Conservation (phyloP, 2,797 vertebrate genomes). For the Sebastes matsubarae region DNA sequence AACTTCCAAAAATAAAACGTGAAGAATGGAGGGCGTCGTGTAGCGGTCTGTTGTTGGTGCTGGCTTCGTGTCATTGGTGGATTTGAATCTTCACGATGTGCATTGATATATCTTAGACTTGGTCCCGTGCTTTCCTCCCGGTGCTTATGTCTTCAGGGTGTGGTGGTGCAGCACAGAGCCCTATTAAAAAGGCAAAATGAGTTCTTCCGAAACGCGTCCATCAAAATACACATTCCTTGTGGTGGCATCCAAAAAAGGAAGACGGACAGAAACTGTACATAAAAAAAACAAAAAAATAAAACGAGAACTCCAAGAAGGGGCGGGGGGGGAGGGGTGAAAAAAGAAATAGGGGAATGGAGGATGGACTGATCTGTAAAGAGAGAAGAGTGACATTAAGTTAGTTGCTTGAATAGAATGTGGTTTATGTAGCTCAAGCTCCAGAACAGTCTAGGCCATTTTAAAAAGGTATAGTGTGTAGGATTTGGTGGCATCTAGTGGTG, state of each 20-base stretch:
- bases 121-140: conserved; percentile 73
- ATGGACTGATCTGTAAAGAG: conserved; percentile 67
- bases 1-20: conserved; percentile 65
- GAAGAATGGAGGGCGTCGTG: conserved; percentile 48
- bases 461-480: background rate
- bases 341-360: conserved; percentile 59
- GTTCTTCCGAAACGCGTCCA: conserved; percentile 73
- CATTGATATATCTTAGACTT: conserved; percentile 52
- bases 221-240: conserved; percentile 71
- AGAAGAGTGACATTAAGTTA: background rate
- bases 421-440: background rate
- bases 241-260: conserved; percentile 75
- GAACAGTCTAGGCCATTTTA: background rate
- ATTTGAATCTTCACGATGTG: conserved; percentile 61
- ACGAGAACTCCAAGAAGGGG: conserved; percentile 69
- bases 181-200: conserved; percentile 64
- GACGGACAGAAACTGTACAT: conserved; percentile 80
- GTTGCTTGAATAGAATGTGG: background rate
- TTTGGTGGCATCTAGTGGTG: background rate
- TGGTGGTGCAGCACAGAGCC: conserved; percentile 70
- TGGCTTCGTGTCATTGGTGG: conserved; percentile 65
- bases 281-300: conserved; percentile 40
- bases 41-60: conserved; percentile 58
- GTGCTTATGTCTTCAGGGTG: conserved; percentile 73
- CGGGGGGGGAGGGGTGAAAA: conserved; percentile 66